phyloP scores from a whole-genome alignment of 2,113 vertebrate species.

The Eubucco bourcierii region DNA sequence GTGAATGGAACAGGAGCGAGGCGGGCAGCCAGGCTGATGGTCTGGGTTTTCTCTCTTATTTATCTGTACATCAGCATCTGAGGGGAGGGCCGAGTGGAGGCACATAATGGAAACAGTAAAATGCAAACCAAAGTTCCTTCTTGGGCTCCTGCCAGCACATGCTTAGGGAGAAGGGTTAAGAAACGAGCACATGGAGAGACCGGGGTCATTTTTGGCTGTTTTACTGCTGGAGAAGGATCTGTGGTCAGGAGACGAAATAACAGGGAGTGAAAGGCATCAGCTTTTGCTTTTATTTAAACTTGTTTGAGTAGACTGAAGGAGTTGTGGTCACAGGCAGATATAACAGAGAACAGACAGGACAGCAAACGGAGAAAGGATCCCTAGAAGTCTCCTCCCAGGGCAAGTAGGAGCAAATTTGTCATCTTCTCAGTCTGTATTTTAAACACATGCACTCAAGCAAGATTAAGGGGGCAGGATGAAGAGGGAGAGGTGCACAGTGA shows the following conservation, averaged over 20 bases:
- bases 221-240: not conserved
- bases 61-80: not conserved
- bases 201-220: not conserved
- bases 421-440: not conserved
- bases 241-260: not conserved
- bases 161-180: not conserved
- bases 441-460: not conserved
- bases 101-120: not conserved
- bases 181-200: not conserved
- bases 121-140: not conserved
- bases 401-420: not conserved
- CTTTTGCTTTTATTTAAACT: not conserved
- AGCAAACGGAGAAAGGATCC: fast-evolving
- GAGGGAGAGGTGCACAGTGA: not conserved
- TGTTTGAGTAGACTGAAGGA: not conserved
- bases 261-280: not conserved
- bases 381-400: fast-evolving
- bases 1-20: not conserved
- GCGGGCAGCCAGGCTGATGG: not conserved
- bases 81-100: fast-evolving
- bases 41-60: not conserved
- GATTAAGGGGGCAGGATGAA: not conserved
- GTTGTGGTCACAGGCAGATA: not conserved
- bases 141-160: not conserved
- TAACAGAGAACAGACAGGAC: not conserved